Evolutionary conservation across 2,888 invertebrate genomes (phyloP), one percentile per base, ranked within the genome.

Genomic region (Aelia acuminata): DNA sequence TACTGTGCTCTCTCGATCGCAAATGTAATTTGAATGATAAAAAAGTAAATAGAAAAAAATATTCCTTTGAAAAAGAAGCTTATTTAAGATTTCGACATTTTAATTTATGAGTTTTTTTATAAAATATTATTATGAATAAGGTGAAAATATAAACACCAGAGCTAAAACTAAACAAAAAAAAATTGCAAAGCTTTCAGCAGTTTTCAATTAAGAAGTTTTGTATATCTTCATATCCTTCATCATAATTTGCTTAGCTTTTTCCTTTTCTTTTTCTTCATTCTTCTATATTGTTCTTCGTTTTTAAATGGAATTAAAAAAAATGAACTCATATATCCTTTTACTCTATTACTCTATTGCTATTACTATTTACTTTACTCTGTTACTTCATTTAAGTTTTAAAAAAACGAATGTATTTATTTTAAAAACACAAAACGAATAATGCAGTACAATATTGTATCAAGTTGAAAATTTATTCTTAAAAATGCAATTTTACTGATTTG

Each of bases 1-100:
- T 87, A 70, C 87, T 39, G 87, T 85, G 89, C 90, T 80, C 39
- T 43, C 85, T 88, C 50, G 48, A 88, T 86, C 43, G 50, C 48
- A 84, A 84, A 39, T 75, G 75, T 75, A 43, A 75, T 75, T 75
- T 75, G 75, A 75, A 75, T 75, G 39, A 20, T 75, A 7, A 8
- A 35, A 75, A 75, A n/a, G 22, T 22, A 75, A 22, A 39, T 75
- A 8, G 1, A 43, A 43, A 35, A 39, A 5, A 39, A 75, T 22
- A 20, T 3, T 22, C 3, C 22, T 75, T 75, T 7, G 1, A 39
- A 39, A 20, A 75, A 70, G 26, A 35, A 20, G 7, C 39, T 75
- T 3, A 22, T 7, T 39, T 13, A 39, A 39, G 22, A 4, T 75
- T 39, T 75, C 39, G 20, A 10, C 75, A 75, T 75, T 75, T 75